These are phyloP conservation scores for Aleiodes leptofemur DNA, from an alignment of 2,888 invertebrate species.

Conservation along the genomic window DNA sequence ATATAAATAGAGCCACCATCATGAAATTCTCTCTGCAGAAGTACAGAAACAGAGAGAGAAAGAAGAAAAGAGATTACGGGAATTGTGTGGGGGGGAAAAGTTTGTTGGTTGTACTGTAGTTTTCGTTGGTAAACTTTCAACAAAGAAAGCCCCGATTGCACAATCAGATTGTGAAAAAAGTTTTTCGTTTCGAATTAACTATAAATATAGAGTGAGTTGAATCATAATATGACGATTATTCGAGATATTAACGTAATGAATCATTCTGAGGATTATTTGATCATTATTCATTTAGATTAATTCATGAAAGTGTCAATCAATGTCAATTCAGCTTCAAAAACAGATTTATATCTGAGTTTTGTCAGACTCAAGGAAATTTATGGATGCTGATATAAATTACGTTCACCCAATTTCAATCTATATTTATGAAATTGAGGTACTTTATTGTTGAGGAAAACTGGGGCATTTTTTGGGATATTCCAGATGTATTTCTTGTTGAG, in stretches of 20 bases:
- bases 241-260: background rate
- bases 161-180: slow-evolving; percentile 26
- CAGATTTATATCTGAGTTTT: too few species aligned
- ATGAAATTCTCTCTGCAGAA: slow-evolving; percentile 13
- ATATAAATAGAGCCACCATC: slow-evolving; percentile 29
- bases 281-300: background rate
- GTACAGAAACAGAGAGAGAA: background rate
- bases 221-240: slow-evolving; percentile 17
- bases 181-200: slow-evolving; percentile 26
- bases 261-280: background rate
- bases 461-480: too few species aligned
- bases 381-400: too few species aligned
- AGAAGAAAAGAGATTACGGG: slow-evolving; percentile 22
- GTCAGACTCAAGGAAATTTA: too few species aligned
- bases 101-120: slow-evolving; percentile 32
- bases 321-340: too few species aligned
- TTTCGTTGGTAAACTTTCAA: slow-evolving; percentile 17
- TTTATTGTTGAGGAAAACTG: too few species aligned
- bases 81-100: slow-evolving; percentile 41
- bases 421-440: too few species aligned
- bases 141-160: slow-evolving; percentile 31
- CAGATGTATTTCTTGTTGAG: too few species aligned
- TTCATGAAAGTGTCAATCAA: too few species aligned
- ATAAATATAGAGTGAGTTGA: slow-evolving; percentile 33
- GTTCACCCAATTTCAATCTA: too few species aligned